Percentiles rank a stretch among this genome's conserved stretches.
phyloP scores from a whole-genome alignment of 2,797 vertebrate species.

The Harpagifer antarcticus region DNA sequence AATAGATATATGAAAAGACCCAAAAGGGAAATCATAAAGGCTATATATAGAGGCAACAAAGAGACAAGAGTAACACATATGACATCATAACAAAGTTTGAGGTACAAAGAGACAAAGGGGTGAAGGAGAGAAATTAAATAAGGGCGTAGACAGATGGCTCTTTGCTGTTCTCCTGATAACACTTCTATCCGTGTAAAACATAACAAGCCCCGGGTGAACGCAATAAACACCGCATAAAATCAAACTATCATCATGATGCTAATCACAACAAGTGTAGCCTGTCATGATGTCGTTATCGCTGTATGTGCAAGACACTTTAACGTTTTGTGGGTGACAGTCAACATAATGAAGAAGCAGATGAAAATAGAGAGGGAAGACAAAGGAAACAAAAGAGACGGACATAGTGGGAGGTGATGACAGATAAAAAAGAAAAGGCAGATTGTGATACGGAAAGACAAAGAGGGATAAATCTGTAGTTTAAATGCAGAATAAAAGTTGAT shows the following conservation, averaged over 20 bases:
- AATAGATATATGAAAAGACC: neutral
- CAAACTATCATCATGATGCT: slow-evolving; percentile 62
- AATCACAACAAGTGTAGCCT: slow-evolving; percentile 70
- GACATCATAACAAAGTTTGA: slow-evolving; percentile 13
- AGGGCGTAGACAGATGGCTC: slow-evolving; percentile 65
- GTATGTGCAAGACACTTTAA: slow-evolving; percentile 33
- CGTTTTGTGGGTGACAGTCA: slow-evolving; percentile 47
- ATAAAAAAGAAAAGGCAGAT: neutral
- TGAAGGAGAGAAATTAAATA: slow-evolving; percentile 19
- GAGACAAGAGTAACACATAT: neutral
- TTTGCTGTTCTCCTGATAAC: slow-evolving; percentile 64
- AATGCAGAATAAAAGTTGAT: slow-evolving; percentile 46
- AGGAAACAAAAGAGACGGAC: neutral
- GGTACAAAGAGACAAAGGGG: slow-evolving; percentile 8
- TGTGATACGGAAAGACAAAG: neutral
- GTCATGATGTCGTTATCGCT: slow-evolving; percentile 60
- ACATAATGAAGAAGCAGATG: slow-evolving; percentile 33
- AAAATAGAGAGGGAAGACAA: slow-evolving; percentile 7
- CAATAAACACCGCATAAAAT: slow-evolving; percentile 75
- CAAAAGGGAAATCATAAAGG: no score
- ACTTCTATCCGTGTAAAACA: slow-evolving; percentile 62
- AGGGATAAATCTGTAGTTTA: slow-evolving; percentile 11
- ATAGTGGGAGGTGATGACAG: neutral
- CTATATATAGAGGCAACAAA: no score
- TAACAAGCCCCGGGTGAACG: slow-evolving; percentile 70